Conservation (phyloP, 2,888 invertebrate genomes). For the Tupiocoris notatus region DNA sequence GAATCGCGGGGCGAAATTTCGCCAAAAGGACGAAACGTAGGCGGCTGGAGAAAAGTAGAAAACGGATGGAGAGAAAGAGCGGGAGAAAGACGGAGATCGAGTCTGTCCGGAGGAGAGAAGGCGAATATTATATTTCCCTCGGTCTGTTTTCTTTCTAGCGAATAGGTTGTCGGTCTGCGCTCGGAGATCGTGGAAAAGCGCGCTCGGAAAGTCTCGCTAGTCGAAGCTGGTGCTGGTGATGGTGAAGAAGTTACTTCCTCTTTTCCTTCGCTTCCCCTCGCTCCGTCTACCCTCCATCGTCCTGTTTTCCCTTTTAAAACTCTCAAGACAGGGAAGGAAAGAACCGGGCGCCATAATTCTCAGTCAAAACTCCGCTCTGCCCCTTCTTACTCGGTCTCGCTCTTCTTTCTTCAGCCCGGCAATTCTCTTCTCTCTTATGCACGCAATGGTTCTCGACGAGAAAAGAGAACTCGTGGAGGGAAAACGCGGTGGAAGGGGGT, state of each 20-base stretch:
- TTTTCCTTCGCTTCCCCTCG: too few species aligned
- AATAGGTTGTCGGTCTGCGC: not conserved
- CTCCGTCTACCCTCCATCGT: conserved; percentile 11
- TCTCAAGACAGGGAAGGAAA: conserved; percentile 31
- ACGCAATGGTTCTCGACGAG: not conserved
- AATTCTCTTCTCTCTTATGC: conserved; percentile 7
- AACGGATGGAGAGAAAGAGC: conserved; percentile 8
- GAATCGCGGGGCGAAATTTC: conserved; percentile 14
- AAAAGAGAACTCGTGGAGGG: not conserved
- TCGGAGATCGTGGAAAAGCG: too few species aligned
- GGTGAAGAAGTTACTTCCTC: too few species aligned
- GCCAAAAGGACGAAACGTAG: conserved; percentile 29
- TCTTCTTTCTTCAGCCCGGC: not conserved
- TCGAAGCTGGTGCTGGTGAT: too few species aligned
- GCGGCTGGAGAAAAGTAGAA: too few species aligned
- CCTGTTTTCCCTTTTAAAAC: not conserved
- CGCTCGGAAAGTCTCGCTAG: too few species aligned
- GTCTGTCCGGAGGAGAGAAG: not conserved
- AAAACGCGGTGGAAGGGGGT: not conserved
- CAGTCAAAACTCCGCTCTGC: conserved; percentile 42
- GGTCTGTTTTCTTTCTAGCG: conserved; percentile 31
- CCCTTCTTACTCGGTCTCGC: not conserved
- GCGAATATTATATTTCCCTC: conserved; percentile 34
- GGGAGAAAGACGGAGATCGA: not conserved
- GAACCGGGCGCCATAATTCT: conserved; percentile 41